A percentile compares a stretch with the other conserved stretches of the same genome.
phyloP scores from a whole-genome alignment of 2,888 invertebrate species.

The Tinea pellionella region DNA sequence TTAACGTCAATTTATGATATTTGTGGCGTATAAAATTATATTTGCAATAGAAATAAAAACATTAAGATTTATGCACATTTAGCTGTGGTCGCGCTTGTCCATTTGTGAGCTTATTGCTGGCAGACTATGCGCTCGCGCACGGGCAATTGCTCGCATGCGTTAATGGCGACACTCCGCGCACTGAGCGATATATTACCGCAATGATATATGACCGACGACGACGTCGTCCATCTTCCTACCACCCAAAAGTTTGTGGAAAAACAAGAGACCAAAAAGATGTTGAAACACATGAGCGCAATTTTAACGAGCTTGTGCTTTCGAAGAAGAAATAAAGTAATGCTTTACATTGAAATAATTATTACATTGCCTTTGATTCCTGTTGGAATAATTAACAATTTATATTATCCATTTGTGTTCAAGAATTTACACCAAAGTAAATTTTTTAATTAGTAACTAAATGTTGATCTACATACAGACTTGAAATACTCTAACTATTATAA shows the following conservation, averaged over 20 bases:
- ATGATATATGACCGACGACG: conserved; percentile 63
- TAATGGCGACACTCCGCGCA: conserved; percentile 68
- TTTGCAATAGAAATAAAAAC: conserved; percentile 40
- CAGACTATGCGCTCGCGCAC: conserved; percentile 30
- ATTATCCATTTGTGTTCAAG: no score
- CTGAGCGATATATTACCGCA: conserved; percentile 60
- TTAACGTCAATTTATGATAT: not conserved
- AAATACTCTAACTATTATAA: no score
- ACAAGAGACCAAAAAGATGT: conserved; percentile 49
- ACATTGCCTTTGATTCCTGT: conserved; percentile 29
- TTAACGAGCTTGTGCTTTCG: conserved; percentile 60
- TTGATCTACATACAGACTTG: no score
- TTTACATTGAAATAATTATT: conserved; percentile 60
- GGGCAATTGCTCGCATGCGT: conserved; percentile 60
- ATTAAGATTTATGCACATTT: conserved; percentile 62
- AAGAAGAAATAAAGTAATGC: conserved; percentile 63
- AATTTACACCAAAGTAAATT: no score
- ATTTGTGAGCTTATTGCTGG: conserved; percentile 59
- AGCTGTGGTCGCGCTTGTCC: conserved; percentile 56
- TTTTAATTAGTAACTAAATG: no score
- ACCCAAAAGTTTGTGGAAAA: conserved; percentile 68
- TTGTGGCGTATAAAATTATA: conserved; percentile 1
- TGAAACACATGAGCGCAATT: conserved; percentile 38
- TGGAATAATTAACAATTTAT: not conserved
- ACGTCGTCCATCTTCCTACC: conserved; percentile 65